These are phyloP conservation scores for Rhincodon typus DNA, from an alignment of 2,797 vertebrate species.

Conservation along the genomic window DNA sequence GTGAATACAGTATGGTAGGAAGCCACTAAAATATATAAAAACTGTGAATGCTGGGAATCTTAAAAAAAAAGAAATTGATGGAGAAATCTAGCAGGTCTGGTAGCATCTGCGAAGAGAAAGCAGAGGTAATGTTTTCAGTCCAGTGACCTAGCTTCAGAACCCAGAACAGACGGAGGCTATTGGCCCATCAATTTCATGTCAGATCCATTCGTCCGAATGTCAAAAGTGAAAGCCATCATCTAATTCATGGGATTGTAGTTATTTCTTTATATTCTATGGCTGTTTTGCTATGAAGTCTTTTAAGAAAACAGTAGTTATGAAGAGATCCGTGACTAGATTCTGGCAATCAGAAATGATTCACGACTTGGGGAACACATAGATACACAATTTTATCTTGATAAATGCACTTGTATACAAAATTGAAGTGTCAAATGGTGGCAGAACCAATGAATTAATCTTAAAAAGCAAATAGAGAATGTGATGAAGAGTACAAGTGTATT, in stretches of 20 bases:
- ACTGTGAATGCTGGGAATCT: too few relatives aligned
- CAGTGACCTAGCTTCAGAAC: too few relatives aligned
- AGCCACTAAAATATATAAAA: too few relatives aligned
- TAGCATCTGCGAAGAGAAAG: too few relatives aligned
- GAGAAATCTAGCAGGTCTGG: too few relatives aligned
- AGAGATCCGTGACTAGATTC: neutral
- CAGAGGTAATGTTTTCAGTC: too few relatives aligned
- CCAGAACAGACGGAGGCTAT: neutral
- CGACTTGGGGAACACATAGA: neutral
- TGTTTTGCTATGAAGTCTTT: neutral
- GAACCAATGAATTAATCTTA: conserved; percentile 14
- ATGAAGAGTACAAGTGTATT: neutral
- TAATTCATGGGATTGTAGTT: neutral
- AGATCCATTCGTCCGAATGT: neutral
- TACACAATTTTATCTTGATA: neutral
- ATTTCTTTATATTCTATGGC: neutral
- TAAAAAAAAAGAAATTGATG: too few relatives aligned
- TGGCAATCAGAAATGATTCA: neutral
- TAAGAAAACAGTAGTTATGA: neutral
- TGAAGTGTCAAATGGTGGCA: conserved; percentile 4
- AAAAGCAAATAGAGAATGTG: conserved; percentile 7
- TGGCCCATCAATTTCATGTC: neutral
- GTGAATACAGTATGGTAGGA: neutral
- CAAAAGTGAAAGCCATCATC: neutral
- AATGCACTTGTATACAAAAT: conserved; percentile 7